Conservation (phyloP, 2,113 vertebrate genomes). For the Sakesphorus luctuosus region DNA sequence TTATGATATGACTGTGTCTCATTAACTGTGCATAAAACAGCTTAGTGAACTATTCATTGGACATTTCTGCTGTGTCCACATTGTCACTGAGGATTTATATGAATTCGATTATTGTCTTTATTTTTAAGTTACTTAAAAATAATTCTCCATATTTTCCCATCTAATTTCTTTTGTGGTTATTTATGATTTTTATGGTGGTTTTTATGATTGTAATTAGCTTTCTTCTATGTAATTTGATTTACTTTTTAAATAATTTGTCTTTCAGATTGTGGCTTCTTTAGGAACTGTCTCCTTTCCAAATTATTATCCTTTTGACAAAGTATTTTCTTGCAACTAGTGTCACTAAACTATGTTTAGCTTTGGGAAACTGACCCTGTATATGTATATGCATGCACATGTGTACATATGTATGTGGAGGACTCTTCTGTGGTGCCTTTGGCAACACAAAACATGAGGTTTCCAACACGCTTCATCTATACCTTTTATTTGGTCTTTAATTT, state of each 20-base stretch:
- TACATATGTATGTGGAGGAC: background rate
- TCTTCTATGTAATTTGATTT: background rate
- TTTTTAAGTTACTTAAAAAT: background rate
- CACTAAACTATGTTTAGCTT: background rate
- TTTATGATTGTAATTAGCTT: background rate
- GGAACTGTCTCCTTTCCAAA: background rate
- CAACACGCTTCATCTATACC: background rate
- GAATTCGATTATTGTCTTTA: background rate
- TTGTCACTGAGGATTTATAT: background rate
- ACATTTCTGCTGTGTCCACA: background rate
- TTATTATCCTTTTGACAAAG: background rate
- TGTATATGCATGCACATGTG: background rate
- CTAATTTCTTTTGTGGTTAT: background rate
- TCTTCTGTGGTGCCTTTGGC: background rate
- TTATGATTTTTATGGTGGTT: accelerated
- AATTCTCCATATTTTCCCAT: background rate
- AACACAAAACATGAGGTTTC: background rate
- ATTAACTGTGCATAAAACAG: background rate
- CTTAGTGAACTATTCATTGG: background rate
- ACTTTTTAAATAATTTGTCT: background rate
- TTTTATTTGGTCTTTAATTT: background rate
- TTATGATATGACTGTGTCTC: background rate
- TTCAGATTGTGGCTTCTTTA: background rate
- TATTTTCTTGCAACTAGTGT: background rate
- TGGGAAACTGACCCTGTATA: background rate